Conservation (phyloP, 1,140 invertebrate genomes). For the Plectus sambesii region DNA sequence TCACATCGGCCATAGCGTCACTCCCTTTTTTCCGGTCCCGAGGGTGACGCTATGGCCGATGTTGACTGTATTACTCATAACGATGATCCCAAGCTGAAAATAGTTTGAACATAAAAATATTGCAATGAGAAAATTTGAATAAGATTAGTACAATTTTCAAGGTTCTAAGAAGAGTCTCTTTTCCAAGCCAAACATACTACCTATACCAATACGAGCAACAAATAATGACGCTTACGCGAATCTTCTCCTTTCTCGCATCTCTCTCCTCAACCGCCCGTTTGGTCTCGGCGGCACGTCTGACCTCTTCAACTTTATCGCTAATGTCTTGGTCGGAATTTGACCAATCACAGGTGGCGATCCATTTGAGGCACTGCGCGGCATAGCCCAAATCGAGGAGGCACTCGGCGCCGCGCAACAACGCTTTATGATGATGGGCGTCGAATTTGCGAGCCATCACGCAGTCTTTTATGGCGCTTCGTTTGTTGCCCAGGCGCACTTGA, state of each 20-base stretch:
- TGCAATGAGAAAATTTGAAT: too few species aligned
- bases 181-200: too few species aligned
- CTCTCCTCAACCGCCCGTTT: conserved; percentile 17
- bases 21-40: too few species aligned
- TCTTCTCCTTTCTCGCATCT: conserved; percentile 13
- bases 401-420: conserved; percentile 30
- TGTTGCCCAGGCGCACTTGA: conserved; percentile 72
- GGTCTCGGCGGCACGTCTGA: conserved; percentile 15
- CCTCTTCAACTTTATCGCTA: conserved; percentile 14
- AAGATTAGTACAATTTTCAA: too few species aligned
- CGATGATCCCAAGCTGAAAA: too few species aligned
- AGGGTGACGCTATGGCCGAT: too few species aligned
- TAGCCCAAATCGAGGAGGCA: conserved; percentile 33
- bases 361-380: conserved; percentile 26
- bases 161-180: too few species aligned
- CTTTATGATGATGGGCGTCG: conserved; percentile 48
- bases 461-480: conserved; percentile 47
- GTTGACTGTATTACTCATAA: too few species aligned
- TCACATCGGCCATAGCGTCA: too few species aligned
- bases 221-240: too few species aligned
- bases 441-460: conserved; percentile 49
- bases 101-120: too few species aligned
- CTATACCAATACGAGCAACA: too few species aligned
- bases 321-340: conserved; percentile 1
- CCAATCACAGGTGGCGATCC: conserved; percentile 22